Base-by-base conservation (phyloP, 1,140 invertebrate species). In the Brachystomella parvula region DNA sequence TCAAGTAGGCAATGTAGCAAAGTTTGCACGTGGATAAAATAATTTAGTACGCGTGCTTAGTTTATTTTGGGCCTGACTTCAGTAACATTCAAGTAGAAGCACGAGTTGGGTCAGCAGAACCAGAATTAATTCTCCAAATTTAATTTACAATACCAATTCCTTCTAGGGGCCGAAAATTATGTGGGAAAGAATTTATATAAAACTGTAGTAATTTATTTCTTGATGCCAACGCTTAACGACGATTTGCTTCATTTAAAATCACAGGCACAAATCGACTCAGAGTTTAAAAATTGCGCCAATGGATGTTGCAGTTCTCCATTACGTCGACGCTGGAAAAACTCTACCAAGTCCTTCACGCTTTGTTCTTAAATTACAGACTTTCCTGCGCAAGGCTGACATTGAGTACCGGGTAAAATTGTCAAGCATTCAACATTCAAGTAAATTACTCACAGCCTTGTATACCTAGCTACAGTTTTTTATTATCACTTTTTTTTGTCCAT, bases 301-400 rank as follows among this genome's bases (percentile, higher is more conserved):
- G 47, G 67, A 67, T 57, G 33, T 58, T 15, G 44, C 69, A 2
- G 60, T 68, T 1, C 44, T 72, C 9, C 70, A 72, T 32, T 30
- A 32, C 2, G 1, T 65, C n/a, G 32, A 47, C 30, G 17, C 2
- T 21, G 67, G 57, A 26, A 39, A 49, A 21, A 65, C 69, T 28
- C 29, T 69, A 19, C 76, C 76, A 0, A 76, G 71, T 63, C 57
- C 73, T 19, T 76, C 75, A 2, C 75, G 76, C 0, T 76, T 76
- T 67, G 74, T 74, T 0, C 61, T 77, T n/a, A 77, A 74, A 53
- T 61, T 74, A 30, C 64, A 73, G 62, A 74, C 73, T 12, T 68
- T 39, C 47, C 33, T 68, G 21, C 31, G 66, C 2, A 56, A 58
- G 47, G 49, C 61, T 2, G 59, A 57, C 19, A 39, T 63, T 2